These are phyloP conservation scores for Asobara japonica DNA, from an alignment of 1,140 invertebrate genomes.

Conservation along the genomic window DNA sequence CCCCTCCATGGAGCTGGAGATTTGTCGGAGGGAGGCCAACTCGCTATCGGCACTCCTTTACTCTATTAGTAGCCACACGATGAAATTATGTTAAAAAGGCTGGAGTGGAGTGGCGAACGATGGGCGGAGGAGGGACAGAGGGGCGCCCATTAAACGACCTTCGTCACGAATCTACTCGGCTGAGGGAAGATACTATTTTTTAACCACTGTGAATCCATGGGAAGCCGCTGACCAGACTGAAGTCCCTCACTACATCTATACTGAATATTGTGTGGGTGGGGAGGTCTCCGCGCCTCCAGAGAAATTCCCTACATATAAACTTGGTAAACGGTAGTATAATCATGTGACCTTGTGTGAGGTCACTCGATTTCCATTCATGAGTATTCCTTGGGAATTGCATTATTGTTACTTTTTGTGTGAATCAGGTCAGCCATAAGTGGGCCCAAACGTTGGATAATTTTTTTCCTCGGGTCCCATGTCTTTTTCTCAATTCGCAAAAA, in stretches of 20 bases:
- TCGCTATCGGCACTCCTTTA: too few relatives aligned
- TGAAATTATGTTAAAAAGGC: too few relatives aligned
- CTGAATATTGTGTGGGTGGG: not conserved
- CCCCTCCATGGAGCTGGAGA: too few relatives aligned
- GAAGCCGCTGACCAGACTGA: not conserved
- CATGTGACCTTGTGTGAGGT: not conserved
- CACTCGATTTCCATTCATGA: constrained; percentile 2
- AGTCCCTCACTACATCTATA: not conserved
- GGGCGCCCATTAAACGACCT: constrained; percentile 19
- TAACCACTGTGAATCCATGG: not conserved
- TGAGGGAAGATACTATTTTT: constrained; percentile 1
- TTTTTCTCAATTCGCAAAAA: too few relatives aligned
- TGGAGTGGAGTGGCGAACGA: not conserved
- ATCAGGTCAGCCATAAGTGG: not conserved
- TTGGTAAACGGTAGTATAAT: not conserved
- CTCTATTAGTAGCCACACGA: too few relatives aligned
- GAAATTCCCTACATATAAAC: not conserved
- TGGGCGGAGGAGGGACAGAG: not conserved
- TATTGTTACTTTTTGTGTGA: not conserved
- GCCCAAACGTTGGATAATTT: too few relatives aligned
- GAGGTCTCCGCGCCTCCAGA: not conserved
- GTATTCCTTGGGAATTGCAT: too few relatives aligned
- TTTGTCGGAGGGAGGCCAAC: too few relatives aligned
- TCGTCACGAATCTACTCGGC: constrained; percentile 1
- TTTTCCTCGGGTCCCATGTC: too few relatives aligned